A percentile compares a stretch with the other conserved stretches of the same genome.
These are phyloP conservation scores for Neomorphus geoffroyi DNA, from an alignment of 2,797 vertebrate genomes.

Conservation along the genomic window DNA sequence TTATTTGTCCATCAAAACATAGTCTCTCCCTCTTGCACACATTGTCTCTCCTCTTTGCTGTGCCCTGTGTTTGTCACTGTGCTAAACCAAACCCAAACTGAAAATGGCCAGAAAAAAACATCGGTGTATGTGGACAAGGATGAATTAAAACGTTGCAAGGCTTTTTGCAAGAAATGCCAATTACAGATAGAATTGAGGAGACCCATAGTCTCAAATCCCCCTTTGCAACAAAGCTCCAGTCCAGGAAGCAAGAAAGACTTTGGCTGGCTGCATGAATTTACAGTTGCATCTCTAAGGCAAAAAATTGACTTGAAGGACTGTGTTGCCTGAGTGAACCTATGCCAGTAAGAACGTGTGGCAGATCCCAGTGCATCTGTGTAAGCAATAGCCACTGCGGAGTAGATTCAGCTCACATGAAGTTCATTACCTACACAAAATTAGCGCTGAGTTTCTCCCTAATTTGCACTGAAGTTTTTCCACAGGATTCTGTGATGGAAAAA, in stretches of 20 bases:
- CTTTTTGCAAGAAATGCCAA: background rate
- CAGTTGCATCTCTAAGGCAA: background rate
- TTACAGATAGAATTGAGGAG: background rate
- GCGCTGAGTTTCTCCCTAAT: background rate
- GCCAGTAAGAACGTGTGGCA: background rate
- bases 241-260: background rate
- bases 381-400: background rate
- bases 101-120: background rate
- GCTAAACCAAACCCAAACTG: background rate
- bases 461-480: background rate
- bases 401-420: background rate
- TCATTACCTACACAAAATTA: background rate
- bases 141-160: background rate
- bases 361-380: background rate
- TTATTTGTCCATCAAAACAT: background rate
- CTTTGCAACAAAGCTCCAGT: background rate
- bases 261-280: background rate
- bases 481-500: background rate
- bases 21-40: background rate
- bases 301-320: background rate
- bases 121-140: background rate
- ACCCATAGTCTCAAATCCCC: background rate
- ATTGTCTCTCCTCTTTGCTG: background rate
- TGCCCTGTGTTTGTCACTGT: background rate
- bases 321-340: background rate